These are phyloP conservation scores for Erebia epiphron DNA, from an alignment of 2,888 invertebrate species.

Conservation along the genomic window DNA sequence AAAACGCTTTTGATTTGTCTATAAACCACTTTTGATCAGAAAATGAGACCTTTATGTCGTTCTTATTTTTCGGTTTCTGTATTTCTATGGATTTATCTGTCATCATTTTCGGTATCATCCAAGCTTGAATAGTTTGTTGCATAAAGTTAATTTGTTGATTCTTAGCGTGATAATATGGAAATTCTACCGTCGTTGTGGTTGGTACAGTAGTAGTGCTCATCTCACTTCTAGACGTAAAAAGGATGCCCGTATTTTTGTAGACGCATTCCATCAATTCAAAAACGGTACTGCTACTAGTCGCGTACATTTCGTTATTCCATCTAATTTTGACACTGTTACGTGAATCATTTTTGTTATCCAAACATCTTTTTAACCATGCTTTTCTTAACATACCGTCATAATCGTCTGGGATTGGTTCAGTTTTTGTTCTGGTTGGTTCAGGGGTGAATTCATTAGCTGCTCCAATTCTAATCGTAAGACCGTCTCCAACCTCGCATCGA, in stretches of 20 bases:
- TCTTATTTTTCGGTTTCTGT: slow-evolving; percentile 38
- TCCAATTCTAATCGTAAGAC: slow-evolving; percentile 56
- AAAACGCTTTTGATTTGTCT: slow-evolving; percentile 60
- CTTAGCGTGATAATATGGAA: slow-evolving; percentile 47
- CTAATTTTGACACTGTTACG: slow-evolving; percentile 60
- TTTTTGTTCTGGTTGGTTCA: slow-evolving; percentile 32
- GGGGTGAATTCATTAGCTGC: slow-evolving; percentile 39
- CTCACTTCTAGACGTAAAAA: slow-evolving; percentile 61
- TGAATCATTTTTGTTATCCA: slow-evolving; percentile 56
- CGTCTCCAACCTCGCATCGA: slow-evolving; percentile 65
- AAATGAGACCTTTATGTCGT: slow-evolving; percentile 51
- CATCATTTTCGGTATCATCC: slow-evolving; percentile 66
- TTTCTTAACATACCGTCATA: slow-evolving; percentile 52
- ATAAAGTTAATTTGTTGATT: slow-evolving; percentile 56
- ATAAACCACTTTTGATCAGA: slow-evolving; percentile 62
- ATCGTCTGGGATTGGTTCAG: slow-evolving; percentile 41
- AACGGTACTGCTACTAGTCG: slow-evolving; percentile 64
- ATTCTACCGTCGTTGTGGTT: slow-evolving; percentile 41
- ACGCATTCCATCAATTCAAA: slow-evolving; percentile 62
- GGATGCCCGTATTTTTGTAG: slow-evolving; percentile 56
- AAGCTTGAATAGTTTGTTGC: slow-evolving; percentile 64
- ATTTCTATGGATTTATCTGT: slow-evolving; percentile 42
- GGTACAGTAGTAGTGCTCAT: slow-evolving; percentile 40
- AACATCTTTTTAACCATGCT: slow-evolving; percentile 60
- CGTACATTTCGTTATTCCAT: slow-evolving; percentile 66